Percentiles rank a stretch among this genome's conserved stretches.
phyloP scores from a whole-genome alignment of 2,888 invertebrate species.

The Plemyria rubiginata region DNA sequence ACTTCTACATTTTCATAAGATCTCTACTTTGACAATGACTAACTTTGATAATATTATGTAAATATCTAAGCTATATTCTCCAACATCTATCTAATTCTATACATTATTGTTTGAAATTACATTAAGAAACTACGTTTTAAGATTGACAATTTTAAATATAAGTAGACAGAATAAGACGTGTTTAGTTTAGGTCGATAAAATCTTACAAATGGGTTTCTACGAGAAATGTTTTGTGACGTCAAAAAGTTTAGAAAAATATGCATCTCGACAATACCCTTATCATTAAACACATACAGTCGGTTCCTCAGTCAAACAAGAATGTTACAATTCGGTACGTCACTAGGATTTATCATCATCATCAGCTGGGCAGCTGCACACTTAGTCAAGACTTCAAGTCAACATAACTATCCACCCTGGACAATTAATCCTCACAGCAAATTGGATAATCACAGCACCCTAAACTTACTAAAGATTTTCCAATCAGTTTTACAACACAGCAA shows the following conservation, averaged over 20 bases:
- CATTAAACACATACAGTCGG: conserved; percentile 74
- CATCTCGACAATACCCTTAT: conserved; percentile 76
- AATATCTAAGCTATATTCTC: conserved; percentile 63
- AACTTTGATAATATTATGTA: conserved; percentile 44
- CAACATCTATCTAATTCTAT: conserved; percentile 71
- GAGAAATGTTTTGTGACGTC: conserved; percentile 70
- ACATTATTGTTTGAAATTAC: conserved; percentile 39
- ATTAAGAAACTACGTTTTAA: conserved; percentile 32
- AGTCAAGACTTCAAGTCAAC: conserved; percentile 10
- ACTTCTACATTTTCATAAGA: conserved; percentile 62
- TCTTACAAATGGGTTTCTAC: conserved; percentile 69
- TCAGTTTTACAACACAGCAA: too few relatives aligned
- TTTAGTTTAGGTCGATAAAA: conserved; percentile 49
- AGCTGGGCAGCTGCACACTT: conserved; percentile 33
- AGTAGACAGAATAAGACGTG: conserved; percentile 30
- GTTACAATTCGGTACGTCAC: conserved; percentile 53
- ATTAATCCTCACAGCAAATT: not conserved
- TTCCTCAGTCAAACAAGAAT: conserved; percentile 74
- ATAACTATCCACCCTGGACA: not conserved
- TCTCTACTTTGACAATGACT: conserved; percentile 68
- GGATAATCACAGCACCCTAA: not conserved
- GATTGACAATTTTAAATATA: conserved; percentile 30
- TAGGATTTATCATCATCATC: conserved; percentile 30
- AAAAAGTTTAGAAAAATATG: conserved; percentile 85
- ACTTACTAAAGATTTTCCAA: too few relatives aligned